Evolutionary conservation across 2,888 invertebrate species (phyloP).

Genomic region (Odontocolon sp.): DNA sequence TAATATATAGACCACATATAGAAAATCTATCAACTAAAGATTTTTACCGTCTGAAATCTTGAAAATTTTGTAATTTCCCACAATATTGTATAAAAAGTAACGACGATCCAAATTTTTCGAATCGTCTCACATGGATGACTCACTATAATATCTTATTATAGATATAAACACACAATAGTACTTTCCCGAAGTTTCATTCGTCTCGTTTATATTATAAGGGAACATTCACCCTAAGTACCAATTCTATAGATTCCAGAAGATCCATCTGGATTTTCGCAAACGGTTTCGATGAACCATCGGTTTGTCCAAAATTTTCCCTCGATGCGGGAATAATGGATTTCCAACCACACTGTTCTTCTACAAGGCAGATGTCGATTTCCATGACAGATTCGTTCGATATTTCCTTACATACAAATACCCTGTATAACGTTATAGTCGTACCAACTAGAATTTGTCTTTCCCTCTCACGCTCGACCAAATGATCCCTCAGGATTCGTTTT

Average conservation of each 20-base stretch:
- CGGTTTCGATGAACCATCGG: background rate
- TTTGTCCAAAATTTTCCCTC: conserved; percentile 28
- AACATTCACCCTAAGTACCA: conserved; percentile 7
- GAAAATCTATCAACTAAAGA: too few species aligned
- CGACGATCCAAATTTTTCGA: too few species aligned
- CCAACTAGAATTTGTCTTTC: conserved; percentile 11
- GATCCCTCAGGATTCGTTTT: too few species aligned
- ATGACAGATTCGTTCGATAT: conserved; percentile 45
- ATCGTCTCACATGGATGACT: too few species aligned
- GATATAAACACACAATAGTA: background rate
- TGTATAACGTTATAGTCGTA: background rate
- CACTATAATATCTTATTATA: too few species aligned
- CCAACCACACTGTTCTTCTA: background rate
- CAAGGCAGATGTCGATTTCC: conserved; percentile 58
- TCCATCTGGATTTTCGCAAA: conserved; percentile 48
- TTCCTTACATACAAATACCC: background rate
- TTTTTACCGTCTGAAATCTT: too few species aligned
- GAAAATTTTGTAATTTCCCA: too few species aligned
- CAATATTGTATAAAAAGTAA: too few species aligned
- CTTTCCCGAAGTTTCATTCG: background rate
- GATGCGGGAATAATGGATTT: conserved; percentile 1
- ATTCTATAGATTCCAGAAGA: conserved; percentile 30
- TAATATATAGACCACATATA: too few species aligned
- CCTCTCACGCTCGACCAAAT: background rate
- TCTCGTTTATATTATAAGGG: background rate